Evolutionary conservation across 2,797 vertebrate genomes (phyloP).

Genomic region (Toxotes lorentzi): DNA sequence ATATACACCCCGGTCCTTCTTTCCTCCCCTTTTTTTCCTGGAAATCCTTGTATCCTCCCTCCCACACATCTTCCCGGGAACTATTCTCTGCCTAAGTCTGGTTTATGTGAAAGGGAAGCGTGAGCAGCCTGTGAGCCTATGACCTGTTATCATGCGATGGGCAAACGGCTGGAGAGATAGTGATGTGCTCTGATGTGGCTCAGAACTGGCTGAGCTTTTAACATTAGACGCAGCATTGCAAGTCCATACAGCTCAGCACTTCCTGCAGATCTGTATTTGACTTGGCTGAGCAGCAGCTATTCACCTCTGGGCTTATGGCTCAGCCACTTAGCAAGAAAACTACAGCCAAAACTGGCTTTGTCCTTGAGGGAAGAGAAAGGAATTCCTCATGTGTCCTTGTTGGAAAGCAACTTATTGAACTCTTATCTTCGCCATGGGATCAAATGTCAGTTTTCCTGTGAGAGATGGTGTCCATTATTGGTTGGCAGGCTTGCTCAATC

Average conservation of each 20-base stretch:
- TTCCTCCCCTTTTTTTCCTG: slow-evolving; percentile 51
- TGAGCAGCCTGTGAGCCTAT: slow-evolving; percentile 28
- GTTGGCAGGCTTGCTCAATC: slow-evolving; percentile 6
- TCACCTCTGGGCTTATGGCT: slow-evolving; percentile 72
- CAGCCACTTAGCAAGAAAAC: slow-evolving; percentile 58
- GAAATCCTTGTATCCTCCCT: slow-evolving; percentile 55
- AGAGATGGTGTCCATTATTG: slow-evolving; percentile 28
- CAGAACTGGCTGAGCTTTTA: slow-evolving; percentile 51
- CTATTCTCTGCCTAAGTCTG: slow-evolving; percentile 26
- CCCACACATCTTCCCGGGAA: slow-evolving; percentile 56
- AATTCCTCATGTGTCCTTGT: slow-evolving; percentile 52
- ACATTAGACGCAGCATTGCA: slow-evolving; percentile 53
- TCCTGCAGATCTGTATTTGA: slow-evolving; percentile 67
- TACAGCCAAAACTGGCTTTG: slow-evolving; percentile 62
- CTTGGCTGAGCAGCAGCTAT: slow-evolving; percentile 68
- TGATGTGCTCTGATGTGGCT: slow-evolving; percentile 51
- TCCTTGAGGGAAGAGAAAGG: slow-evolving; percentile 61
- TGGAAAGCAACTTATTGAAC: slow-evolving; percentile 41
- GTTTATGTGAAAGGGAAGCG: slow-evolving; percentile 39
- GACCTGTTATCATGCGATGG: slow-evolving; percentile 31
- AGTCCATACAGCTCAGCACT: slow-evolving; percentile 72
- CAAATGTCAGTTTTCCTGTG: slow-evolving; percentile 42
- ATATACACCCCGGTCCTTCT: slow-evolving; percentile 53
- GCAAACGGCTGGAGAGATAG: slow-evolving; percentile 48
- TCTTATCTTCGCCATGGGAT: slow-evolving; percentile 44